Evolutionary conservation across 1,140 invertebrate species (phyloP).

Genomic region (Oppia nitens): DNA sequence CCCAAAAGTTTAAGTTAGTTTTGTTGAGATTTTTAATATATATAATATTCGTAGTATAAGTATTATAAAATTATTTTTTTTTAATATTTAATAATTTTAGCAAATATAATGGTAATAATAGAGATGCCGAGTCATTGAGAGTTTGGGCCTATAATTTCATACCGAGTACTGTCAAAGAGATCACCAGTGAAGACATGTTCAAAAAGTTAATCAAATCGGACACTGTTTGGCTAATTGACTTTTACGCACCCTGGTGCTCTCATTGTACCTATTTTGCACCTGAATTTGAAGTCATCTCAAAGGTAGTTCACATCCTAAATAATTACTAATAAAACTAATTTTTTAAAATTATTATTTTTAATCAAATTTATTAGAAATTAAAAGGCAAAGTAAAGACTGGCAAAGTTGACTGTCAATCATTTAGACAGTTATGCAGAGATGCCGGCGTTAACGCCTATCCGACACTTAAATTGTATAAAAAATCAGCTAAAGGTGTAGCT

Average conservation of each 20-base stretch:
- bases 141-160: conserved; percentile 43
- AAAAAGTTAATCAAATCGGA: conserved; percentile 30
- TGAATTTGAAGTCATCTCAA: conserved; percentile 44
- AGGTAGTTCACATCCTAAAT: conserved; percentile 31
- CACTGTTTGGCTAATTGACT: conserved; percentile 47
- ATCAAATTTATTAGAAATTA: not conserved
- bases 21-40: too few relatives aligned
- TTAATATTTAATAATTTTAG: conserved; percentile 39
- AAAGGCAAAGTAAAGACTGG: not conserved
- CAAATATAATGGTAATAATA: conserved; percentile 39
- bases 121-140: conserved; percentile 39
- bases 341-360: not conserved
- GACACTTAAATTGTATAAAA: not conserved
- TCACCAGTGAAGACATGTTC: conserved; percentile 29
- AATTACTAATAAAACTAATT: not conserved
- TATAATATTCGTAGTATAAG: too few relatives aligned
- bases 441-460: not conserved
- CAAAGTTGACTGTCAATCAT: not conserved
- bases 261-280: conserved; percentile 50
- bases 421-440: not conserved
- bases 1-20: too few relatives aligned
- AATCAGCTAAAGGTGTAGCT: too few relatives aligned
- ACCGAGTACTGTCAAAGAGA: conserved; percentile 33
- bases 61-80: conserved; percentile 11
- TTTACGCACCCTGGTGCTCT: conserved; percentile 56